phyloP scores from a whole-genome alignment of 2,797 vertebrate species.

The Phataginus tricuspis region DNA sequence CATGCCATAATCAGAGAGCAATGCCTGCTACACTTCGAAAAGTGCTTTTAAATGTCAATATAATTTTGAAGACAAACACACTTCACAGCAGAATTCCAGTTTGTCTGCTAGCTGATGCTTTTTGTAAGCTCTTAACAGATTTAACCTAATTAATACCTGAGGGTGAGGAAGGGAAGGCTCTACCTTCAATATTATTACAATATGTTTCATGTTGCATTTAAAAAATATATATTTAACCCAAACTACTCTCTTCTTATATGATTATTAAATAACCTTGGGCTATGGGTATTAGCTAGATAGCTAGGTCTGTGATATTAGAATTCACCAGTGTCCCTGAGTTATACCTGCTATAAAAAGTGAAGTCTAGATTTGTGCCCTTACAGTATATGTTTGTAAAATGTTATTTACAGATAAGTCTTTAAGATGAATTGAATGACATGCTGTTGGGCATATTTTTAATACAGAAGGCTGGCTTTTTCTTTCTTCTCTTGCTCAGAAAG shows the following conservation, averaged over 20 bases:
- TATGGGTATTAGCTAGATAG: not conserved
- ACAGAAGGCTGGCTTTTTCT: constrained; percentile 33
- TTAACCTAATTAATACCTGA: not conserved
- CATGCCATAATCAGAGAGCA: not conserved
- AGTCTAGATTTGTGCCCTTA: constrained; percentile 66
- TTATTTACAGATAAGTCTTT: constrained; percentile 71
- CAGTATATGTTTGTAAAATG: constrained; percentile 63
- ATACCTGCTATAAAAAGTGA: constrained; percentile 52
- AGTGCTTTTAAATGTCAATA: not conserved
- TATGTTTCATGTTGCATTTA: not conserved
- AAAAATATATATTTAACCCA: constrained; percentile 48
- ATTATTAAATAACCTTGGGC: not conserved
- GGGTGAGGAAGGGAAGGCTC: not conserved
- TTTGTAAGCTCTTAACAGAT: not conserved
- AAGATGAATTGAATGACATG: constrained; percentile 70
- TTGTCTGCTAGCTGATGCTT: not conserved
- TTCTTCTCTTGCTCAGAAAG: constrained; percentile 20
- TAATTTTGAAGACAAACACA: not conserved
- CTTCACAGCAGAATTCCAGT: not conserved
- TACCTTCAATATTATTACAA: not conserved
- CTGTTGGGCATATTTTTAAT: constrained; percentile 13
- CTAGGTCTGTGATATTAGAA: constrained; percentile 41
- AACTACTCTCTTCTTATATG: not conserved
- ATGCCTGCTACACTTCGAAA: not conserved
- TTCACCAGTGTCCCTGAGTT: constrained; percentile 21